Percentiles rank a stretch among this genome's conserved stretches.
phyloP scores from a whole-genome alignment of 2,113 vertebrate genomes.

The Cyprinodon brontotheroides region DNA sequence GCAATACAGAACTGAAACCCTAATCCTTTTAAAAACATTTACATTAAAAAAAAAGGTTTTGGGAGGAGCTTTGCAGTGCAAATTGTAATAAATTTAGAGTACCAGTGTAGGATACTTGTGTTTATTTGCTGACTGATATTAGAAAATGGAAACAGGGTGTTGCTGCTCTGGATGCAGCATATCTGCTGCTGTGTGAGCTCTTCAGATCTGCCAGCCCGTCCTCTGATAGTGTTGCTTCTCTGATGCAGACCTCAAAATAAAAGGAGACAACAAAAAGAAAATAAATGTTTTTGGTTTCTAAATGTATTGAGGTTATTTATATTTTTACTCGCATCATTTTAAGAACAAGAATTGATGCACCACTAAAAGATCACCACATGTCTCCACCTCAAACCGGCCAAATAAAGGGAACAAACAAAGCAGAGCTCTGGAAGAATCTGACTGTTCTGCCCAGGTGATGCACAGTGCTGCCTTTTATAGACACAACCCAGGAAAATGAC shows the following conservation, averaged over 20 bases:
- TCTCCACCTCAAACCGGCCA: too few species aligned
- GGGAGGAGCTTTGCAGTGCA: too few species aligned
- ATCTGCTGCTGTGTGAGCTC: too few species aligned
- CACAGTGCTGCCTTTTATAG: slow-evolving; percentile 24
- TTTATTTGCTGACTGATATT: too few species aligned
- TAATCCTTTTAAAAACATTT: too few species aligned
- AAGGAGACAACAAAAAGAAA: too few species aligned
- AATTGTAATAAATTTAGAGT: too few species aligned
- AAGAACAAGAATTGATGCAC: background rate
- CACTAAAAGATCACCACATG: background rate
- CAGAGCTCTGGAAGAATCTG: background rate
- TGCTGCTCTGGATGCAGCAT: too few species aligned
- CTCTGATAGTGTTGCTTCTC: background rate
- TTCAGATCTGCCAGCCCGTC: background rate
- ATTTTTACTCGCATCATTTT: background rate
- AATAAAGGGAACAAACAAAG: background rate
- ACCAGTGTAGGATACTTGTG: too few species aligned
- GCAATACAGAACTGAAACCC: too few species aligned
- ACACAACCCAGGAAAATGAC: background rate
- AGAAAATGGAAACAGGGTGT: too few species aligned
- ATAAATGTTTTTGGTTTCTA: background rate
- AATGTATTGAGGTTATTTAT: background rate
- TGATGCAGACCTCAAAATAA: background rate
- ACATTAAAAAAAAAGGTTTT: too few species aligned
- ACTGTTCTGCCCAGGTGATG: background rate